These are phyloP conservation scores for Drosophila suboccidentalis DNA, from an alignment of 2,888 invertebrate species.

Conservation along the genomic window DNA sequence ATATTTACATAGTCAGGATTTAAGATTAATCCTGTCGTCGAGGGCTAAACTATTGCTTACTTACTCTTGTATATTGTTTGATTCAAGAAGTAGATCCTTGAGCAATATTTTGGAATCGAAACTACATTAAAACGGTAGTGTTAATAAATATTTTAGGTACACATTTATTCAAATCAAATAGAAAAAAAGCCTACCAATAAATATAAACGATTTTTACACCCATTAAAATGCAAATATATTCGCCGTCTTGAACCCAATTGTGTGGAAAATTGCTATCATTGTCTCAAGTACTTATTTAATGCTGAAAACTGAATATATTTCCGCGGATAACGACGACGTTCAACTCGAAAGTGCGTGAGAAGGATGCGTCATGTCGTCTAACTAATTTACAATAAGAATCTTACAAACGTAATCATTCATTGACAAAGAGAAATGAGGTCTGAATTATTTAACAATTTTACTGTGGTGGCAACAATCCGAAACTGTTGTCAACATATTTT, in stretches of 20 bases:
- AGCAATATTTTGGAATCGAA: neutral
- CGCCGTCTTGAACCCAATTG: slow-evolving; percentile 31
- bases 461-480: neutral
- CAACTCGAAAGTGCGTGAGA: neutral
- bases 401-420: neutral
- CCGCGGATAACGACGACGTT: neutral
- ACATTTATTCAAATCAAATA: neutral
- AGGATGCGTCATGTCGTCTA: neutral
- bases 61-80: neutral
- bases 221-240: slow-evolving; percentile 46
- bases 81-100: neutral
- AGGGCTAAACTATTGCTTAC: neutral
- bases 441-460: neutral
- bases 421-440: neutral
- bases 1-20: no score
- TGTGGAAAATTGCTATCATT: slow-evolving; percentile 62
- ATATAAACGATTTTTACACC: slow-evolving; percentile 1
- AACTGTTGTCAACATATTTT: neutral
- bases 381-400: neutral
- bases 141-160: neutral
- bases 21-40: neutral
- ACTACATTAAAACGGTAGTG: neutral
- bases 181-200: slow-evolving; percentile 10
- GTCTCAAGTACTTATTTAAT: slow-evolving; percentile 48
- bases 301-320: slow-evolving; percentile 33